Evolutionary conservation across 1,140 invertebrate genomes (phyloP).

Genomic region (Polypedilum pembai): DNA sequence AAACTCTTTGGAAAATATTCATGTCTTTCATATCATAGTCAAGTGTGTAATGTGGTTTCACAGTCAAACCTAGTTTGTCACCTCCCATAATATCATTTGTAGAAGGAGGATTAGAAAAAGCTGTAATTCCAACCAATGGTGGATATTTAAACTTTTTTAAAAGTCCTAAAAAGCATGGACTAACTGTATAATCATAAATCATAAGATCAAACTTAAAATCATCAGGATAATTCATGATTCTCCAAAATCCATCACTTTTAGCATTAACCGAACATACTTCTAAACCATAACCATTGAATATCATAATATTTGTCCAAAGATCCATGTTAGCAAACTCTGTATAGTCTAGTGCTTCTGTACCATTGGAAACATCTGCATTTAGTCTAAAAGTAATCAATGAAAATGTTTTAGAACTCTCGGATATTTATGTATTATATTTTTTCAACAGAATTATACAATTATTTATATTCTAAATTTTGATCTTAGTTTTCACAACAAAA

Average conservation of each 20-base stretch:
- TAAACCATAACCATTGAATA: not conserved
- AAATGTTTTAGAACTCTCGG: no score
- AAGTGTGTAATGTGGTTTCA: not conserved
- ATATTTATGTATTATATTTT: no score
- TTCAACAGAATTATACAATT: no score
- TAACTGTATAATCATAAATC: conserved; percentile 36
- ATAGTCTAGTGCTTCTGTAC: no score
- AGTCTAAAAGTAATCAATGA: no score
- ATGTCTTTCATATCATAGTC: conserved; percentile 27
- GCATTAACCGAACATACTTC: not conserved
- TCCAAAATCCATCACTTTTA: conserved; percentile 38
- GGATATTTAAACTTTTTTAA: not conserved
- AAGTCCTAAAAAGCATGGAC: conserved; percentile 33
- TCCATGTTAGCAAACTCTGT: no score
- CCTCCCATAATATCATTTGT: no score
- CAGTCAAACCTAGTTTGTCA: not conserved
- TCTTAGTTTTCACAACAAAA: no score
- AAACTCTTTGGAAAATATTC: not conserved
- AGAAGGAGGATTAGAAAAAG: conserved; percentile 34
- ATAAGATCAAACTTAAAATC: conserved; percentile 34
- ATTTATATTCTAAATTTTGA: no score
- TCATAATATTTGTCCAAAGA: no score
- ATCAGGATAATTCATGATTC: conserved; percentile 40
- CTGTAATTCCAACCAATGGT: conserved; percentile 37
- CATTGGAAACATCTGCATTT: no score